Evolutionary conservation across 2,797 vertebrate genomes (phyloP).

Genomic region (Hapalemur alaotrensis): DNA sequence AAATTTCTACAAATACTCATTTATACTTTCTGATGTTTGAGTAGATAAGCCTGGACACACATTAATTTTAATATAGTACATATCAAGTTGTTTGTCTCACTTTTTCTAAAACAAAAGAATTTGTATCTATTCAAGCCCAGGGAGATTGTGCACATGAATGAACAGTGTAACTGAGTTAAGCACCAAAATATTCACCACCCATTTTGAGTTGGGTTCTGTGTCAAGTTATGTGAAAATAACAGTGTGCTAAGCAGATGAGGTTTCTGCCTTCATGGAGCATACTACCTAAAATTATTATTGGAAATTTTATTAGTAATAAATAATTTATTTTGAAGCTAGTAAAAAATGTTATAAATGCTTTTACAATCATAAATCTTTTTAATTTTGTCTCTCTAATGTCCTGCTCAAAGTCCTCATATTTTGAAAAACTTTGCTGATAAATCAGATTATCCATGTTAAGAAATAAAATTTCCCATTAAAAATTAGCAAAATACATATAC

Average conservation of each 20-base stretch:
- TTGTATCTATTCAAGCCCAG: neutral
- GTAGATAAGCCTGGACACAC: constrained; percentile 47
- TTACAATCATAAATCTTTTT: neutral
- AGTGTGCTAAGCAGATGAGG: neutral
- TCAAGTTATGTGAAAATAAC: neutral
- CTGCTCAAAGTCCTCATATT: neutral
- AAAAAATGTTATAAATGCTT: neutral
- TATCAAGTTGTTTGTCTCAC: constrained; percentile 17
- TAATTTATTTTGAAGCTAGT: neutral
- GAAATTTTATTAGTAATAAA: neutral
- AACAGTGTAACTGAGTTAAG: neutral
- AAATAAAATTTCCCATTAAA: neutral
- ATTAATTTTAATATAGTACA: constrained; percentile 55
- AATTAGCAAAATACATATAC: neutral
- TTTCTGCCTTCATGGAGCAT: neutral
- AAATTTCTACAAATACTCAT: constrained; percentile 63
- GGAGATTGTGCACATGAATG: neutral
- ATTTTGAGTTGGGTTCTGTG: neutral
- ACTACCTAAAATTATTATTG: neutral
- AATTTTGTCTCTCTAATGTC: neutral
- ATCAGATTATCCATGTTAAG: neutral
- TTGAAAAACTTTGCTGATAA: neutral
- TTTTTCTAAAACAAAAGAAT: constrained; percentile 47
- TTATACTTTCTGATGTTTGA: constrained; percentile 66
- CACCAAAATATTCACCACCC: neutral